Conservation (phyloP, 2,888 invertebrate genomes). For the Meiosimyza decipiens region DNA sequence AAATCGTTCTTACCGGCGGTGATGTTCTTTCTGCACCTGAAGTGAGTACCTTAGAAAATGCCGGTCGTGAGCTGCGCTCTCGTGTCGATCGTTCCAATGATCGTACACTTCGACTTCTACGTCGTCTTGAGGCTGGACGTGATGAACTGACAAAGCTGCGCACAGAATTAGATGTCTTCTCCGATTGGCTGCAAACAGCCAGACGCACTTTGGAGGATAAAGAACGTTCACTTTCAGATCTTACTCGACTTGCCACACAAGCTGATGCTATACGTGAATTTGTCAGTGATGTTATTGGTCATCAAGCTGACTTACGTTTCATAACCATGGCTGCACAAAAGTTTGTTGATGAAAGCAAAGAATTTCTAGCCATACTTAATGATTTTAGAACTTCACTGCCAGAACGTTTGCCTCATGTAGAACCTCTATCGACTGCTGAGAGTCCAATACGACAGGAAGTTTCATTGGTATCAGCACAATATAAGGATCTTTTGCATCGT, state of each 20-base stretch:
- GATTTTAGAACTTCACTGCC: slow-evolving; percentile 88
- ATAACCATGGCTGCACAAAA: slow-evolving; percentile 97
- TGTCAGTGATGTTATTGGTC: slow-evolving; percentile 92
- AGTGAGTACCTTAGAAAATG: slow-evolving; percentile 86
- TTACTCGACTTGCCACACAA: slow-evolving; percentile 77
- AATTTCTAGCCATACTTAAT: slow-evolving; percentile 84
- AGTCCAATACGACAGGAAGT: slow-evolving; percentile 83
- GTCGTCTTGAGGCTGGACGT: slow-evolving; percentile 80
- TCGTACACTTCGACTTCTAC: slow-evolving; percentile 81
- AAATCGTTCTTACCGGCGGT: slow-evolving; percentile 88
- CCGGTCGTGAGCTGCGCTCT: slow-evolving; percentile 84
- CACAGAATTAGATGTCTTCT: slow-evolving; percentile 83
- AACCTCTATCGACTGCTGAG: slow-evolving; percentile 76
- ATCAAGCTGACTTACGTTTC: slow-evolving; percentile 94
- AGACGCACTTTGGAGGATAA: slow-evolving; percentile 85
- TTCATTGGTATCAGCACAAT: slow-evolving; percentile 80
- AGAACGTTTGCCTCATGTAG: slow-evolving; percentile 82
- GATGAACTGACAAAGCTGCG: slow-evolving; percentile 91
- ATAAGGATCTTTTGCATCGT: slow-evolving; percentile 83
- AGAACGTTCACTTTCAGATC: slow-evolving; percentile 82
- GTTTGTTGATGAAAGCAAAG: slow-evolving; percentile 95
- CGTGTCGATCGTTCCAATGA: slow-evolving; percentile 86
- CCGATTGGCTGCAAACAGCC: slow-evolving; percentile 85
- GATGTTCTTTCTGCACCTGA: slow-evolving; percentile 94
- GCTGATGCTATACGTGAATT: slow-evolving; percentile 88